Base-by-base conservation (phyloP, 2,888 invertebrate genomes). In the Microplitis deprimator region DNA sequence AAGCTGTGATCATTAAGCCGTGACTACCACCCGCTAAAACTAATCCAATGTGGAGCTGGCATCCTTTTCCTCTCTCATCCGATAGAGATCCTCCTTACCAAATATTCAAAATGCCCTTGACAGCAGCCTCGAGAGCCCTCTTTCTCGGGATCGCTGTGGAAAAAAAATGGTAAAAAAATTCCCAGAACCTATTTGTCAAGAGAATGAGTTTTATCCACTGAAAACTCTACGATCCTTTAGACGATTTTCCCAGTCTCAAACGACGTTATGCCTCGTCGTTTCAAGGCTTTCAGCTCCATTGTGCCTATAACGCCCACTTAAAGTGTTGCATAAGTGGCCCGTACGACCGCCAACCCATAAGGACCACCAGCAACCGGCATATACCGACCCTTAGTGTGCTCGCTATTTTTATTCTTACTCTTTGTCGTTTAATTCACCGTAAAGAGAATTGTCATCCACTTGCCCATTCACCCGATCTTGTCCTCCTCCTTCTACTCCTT, bases 241-340 rank as follows among this genome's bases (percentile, higher is more conserved):
- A 59, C 70, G 62, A 68, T 16, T 68, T 29, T 65, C 60, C 41
- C 8, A 40, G 64, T 75, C 61, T 77, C 70, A 68, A 79, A 75
- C 73, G 29, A 7, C 73, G 67, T 65, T 73, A 67, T 67, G 65
- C 73, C 73, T 76, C 76, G 68, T 73, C 69, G 70, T 73, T 73
- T 70, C 67, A 13, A 76, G 72, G 82, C 81, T 81, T 82, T 83
- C 76, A 82, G 81, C 69, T 50, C 82, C 69, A 83, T 84, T 84
- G 82, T 84, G 73, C 79, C 80, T 70, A 82, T 83, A 84, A 85
- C 83, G 84, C 81, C 80, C 81, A 82, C 83, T 85, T 84, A 83
- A 82, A 83, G 80, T 82, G 83, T 79, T 82, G 79, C 81, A 77
- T 81, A 82, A 84, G 82, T 83, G 83, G 59, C 82, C 79, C 78